A percentile compares a stretch with the other conserved stretches of the same genome.
Conservation (phyloP, 2,113 vertebrate genomes). For the Prunella himalayana region DNA sequence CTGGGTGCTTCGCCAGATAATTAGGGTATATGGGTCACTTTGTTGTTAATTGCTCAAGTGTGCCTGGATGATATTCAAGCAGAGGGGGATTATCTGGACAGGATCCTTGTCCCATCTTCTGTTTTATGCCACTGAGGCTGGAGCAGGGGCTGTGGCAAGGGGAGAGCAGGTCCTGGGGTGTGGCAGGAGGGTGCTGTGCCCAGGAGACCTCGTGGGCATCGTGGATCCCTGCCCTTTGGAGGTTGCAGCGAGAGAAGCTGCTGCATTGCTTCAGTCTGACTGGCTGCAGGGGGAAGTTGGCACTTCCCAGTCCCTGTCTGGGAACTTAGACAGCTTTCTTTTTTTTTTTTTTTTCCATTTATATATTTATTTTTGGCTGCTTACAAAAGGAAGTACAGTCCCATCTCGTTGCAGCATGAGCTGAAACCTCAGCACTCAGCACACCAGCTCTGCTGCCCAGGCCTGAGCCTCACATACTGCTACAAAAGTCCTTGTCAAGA, state of each 20-base stretch:
- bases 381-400: background rate
- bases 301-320: conserved; percentile 33
- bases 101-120: background rate
- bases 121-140: accelerated
- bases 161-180: background rate
- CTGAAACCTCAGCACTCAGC: background rate
- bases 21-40: background rate
- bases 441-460: background rate
- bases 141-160: background rate
- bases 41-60: background rate
- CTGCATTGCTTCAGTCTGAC: background rate
- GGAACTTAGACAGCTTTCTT: background rate
- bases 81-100: background rate
- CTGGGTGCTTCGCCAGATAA: background rate
- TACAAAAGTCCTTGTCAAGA: background rate
- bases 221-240: background rate
- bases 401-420: background rate
- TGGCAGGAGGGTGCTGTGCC: background rate
- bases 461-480: background rate
- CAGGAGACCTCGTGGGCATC: accelerated
- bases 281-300: background rate
- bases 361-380: conserved; percentile 29
- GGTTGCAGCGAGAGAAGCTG: background rate
- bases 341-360: background rate
- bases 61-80: background rate